These are phyloP conservation scores for Actinia equina DNA, from an alignment of 64 coral and sea anemone species.

Conservation along the genomic window DNA sequence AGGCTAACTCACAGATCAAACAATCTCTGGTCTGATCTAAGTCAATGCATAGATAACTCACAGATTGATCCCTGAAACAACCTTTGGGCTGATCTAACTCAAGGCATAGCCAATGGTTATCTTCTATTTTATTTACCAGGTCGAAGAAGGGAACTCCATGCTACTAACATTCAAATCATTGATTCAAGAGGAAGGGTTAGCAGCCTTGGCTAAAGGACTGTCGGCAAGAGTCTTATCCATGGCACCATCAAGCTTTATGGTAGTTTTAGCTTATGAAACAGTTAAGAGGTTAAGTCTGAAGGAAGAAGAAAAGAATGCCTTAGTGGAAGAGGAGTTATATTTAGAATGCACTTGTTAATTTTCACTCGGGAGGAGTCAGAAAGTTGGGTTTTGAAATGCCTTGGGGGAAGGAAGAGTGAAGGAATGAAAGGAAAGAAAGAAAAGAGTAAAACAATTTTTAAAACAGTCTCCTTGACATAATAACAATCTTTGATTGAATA, in stretches of 20 bases:
- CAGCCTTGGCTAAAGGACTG: constrained; percentile 74
- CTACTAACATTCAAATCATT: constrained; percentile 59
- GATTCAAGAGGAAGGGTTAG: constrained; percentile 80
- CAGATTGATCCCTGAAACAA: too few species aligned
- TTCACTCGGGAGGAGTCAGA: background rate
- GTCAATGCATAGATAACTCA: too few species aligned
- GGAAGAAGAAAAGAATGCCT: constrained; percentile 52
- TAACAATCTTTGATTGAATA: too few species aligned
- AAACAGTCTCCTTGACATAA: too few species aligned
- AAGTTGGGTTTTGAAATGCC: background rate
- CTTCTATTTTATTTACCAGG: constrained; percentile 50
- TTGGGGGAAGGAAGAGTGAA: too few species aligned
- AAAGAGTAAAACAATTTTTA: too few species aligned
- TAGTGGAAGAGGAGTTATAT: constrained; percentile 81
- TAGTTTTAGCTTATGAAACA: constrained; percentile 95
- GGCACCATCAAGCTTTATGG: constrained; percentile 86
- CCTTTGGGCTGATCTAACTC: too few species aligned
- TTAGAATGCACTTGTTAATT: constrained; percentile 32
- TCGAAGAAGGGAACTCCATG: constrained; percentile 84
- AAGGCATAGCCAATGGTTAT: background rate
- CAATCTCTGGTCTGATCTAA: too few species aligned
- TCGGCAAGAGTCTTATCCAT: constrained; percentile 83
- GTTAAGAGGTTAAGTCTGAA: constrained; percentile 93
- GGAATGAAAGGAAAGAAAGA: too few species aligned
- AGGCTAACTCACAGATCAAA: too few species aligned